A percentile compares a stretch with the other conserved stretches of the same genome.
Evolutionary conservation across 2,888 invertebrate species (phyloP).

Genomic region (Limnephilus marmoratus): DNA sequence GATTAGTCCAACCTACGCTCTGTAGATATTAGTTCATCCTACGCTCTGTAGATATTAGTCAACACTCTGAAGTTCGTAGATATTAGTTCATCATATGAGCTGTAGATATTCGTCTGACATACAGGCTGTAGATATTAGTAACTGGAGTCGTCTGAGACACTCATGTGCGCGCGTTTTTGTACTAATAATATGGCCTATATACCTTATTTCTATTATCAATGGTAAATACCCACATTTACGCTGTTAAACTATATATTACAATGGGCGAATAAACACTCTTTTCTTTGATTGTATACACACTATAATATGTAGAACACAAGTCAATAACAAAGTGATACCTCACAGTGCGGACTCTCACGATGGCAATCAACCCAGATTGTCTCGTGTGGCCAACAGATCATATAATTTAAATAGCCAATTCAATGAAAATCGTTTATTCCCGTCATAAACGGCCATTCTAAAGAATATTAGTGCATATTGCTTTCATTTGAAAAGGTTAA

Average conservation of each 20-base stretch:
- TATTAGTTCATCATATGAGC: no score
- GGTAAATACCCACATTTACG: neutral
- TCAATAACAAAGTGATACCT: neutral
- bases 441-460: conserved; percentile 29
- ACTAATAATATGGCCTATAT: no score
- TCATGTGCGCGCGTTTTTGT: no score
- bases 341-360: neutral
- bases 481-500: neutral
- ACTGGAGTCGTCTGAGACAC: no score
- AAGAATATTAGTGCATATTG: neutral
- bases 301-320: neutral
- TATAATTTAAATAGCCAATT: conserved; percentile 26
- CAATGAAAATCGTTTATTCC: conserved; percentile 31
- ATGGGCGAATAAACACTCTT: neutral
- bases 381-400: conserved; percentile 32
- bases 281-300: neutral
- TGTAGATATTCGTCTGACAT: no score
- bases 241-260: neutral
- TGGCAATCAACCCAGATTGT: conserved; percentile 22
- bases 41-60: no score
- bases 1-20: no score
- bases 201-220: no score
- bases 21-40: no score
- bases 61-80: no score
- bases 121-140: no score